Percentiles rank a stretch among this genome's conserved stretches.
These are phyloP conservation scores for Sardinella longiceps DNA, from an alignment of 2,797 vertebrate species.

Conservation along the genomic window DNA sequence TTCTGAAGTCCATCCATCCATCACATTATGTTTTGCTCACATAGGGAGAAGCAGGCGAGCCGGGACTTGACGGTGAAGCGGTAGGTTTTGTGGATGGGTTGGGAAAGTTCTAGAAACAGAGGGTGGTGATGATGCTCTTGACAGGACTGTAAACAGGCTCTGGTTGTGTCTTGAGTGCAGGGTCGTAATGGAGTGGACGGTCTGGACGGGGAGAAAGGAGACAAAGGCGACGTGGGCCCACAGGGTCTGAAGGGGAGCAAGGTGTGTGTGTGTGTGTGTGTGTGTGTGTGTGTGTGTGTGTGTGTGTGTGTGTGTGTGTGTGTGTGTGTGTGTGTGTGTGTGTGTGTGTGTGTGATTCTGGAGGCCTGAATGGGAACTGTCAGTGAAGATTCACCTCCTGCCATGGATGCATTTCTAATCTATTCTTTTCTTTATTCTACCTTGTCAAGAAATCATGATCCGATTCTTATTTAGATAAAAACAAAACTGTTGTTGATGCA, in stretches of 20 bases:
- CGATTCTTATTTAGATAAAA: too few species aligned
- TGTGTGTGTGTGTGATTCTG: slow-evolving; percentile 68
- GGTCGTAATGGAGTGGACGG: slow-evolving; percentile 81
- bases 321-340: too few species aligned
- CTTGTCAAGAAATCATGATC: too few species aligned
- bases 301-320: too few species aligned
- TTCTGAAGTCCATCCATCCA: too few species aligned
- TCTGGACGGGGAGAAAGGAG: slow-evolving; percentile 79
- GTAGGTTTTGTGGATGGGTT: slow-evolving; percentile 61
- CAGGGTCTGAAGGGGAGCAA: slow-evolving; percentile 79
- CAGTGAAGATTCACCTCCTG: too few species aligned
- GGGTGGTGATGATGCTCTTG: background rate
- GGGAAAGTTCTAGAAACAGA: background rate
- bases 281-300: too few species aligned
- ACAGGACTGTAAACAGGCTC: background rate
- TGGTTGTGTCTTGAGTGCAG: slow-evolving; percentile 61
- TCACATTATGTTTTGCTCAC: background rate
- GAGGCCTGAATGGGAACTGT: too few species aligned
- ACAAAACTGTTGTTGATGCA: too few species aligned
- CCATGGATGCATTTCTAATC: too few species aligned
- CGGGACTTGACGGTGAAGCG: slow-evolving; percentile 76
- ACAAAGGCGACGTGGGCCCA: slow-evolving; percentile 81
- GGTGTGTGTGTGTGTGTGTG: slow-evolving; percentile 72
- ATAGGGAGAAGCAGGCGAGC: slow-evolving; percentile 85
- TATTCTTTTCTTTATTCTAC: too few species aligned